Conservation (phyloP, 2,888 invertebrate species). For the Cantharis lateralis region DNA sequence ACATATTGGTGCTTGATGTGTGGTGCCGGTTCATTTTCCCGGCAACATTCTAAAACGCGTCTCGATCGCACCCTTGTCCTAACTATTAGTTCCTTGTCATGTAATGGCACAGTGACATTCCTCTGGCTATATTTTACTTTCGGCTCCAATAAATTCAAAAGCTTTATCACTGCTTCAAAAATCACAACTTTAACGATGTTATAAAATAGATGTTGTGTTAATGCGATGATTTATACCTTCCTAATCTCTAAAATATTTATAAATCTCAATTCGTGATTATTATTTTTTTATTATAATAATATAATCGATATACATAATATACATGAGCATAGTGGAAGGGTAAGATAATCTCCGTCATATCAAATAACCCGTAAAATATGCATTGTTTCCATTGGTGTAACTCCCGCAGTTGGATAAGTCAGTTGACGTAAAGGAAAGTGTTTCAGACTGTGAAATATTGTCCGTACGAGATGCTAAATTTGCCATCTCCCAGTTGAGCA, state of each 20-base stretch:
- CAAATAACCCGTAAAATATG: constrained; percentile 32
- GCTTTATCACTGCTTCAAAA: constrained; percentile 47
- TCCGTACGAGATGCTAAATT: constrained; percentile 51
- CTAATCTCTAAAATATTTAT: constrained; percentile 21
- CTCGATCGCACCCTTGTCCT: not conserved
- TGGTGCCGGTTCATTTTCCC: not conserved
- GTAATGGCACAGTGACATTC: constrained; percentile 40
- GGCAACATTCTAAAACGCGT: not conserved
- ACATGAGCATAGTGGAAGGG: not conserved
- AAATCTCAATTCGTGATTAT: constrained; percentile 13
- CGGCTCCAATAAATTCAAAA: constrained; percentile 50
- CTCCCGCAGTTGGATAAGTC: constrained; percentile 30
- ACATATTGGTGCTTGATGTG: not conserved
- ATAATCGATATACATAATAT: constrained; percentile 6
- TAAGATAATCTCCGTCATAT: constrained; percentile 22
- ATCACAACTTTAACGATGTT: constrained; percentile 48
- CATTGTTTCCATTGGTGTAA: constrained; percentile 31
- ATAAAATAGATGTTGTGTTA: constrained; percentile 46
- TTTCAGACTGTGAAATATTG: constrained; percentile 53
- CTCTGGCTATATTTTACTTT: constrained; percentile 29
- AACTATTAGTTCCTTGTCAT: constrained; percentile 49
- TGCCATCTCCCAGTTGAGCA: constrained; percentile 48
- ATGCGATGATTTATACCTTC: constrained; percentile 37
- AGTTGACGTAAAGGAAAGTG: constrained; percentile 44
- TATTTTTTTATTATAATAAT: not conserved